Conservation (phyloP, 53 echinoderm and acorn worm species). For the Antedon mediterranea region DNA sequence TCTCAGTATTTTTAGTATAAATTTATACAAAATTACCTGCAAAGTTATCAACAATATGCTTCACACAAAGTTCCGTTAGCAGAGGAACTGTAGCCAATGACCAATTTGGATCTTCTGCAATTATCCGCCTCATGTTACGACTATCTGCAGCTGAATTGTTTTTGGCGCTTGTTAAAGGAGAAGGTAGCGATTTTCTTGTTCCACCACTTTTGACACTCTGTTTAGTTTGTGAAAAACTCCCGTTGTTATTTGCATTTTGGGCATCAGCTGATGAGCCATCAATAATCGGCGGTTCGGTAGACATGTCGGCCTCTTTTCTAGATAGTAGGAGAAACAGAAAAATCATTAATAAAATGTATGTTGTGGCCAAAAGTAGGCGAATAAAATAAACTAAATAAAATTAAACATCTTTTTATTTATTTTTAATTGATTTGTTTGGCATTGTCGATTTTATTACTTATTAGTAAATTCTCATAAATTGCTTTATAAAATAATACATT, state of each 20-base stretch:
- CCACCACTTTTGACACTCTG: conserved; percentile 29
- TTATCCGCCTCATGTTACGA: conserved; percentile 86
- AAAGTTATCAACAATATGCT: conserved; percentile 79
- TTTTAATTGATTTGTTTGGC: no score
- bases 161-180: conserved; percentile 82
- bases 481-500: no score
- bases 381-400: no score
- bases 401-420: no score
- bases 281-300: conserved; percentile 67
- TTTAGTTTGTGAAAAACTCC: conserved; percentile 12
- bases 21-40: no score
- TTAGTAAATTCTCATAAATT: no score
- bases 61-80: conserved; percentile 79
- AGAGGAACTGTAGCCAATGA: conserved; percentile 95
- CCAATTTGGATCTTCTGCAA: conserved; percentile 96
- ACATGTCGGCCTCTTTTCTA: conserved; percentile 3
- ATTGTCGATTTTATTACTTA: no score
- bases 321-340: no score
- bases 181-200: conserved; percentile 53
- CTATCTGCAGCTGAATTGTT: conserved; percentile 80
- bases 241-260: neutral
- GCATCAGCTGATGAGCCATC: conserved; percentile 12
- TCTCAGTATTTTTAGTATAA: no score
- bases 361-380: no score
- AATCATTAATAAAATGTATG: no score